These are phyloP conservation scores for Achlya flavicornis DNA, from an alignment of 2,888 invertebrate genomes.

Conservation along the genomic window DNA sequence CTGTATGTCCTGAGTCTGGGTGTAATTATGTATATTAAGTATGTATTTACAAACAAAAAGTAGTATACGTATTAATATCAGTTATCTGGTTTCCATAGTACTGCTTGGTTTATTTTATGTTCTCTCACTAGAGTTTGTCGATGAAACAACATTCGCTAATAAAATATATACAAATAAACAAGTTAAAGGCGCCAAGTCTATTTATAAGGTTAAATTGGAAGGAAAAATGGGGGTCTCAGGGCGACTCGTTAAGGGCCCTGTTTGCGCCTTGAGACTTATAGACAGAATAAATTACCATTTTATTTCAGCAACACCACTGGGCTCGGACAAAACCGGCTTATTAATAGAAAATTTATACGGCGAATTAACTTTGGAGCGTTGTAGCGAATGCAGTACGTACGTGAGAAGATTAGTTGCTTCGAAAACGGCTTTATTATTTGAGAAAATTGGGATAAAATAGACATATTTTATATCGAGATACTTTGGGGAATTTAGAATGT, in stretches of 20 bases:
- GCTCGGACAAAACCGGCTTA: constrained; percentile 47
- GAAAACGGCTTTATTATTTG: constrained; percentile 14
- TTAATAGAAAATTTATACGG: constrained; percentile 64
- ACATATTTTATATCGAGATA: background rate
- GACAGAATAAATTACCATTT: constrained; percentile 69
- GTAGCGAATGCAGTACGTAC: constrained; percentile 12
- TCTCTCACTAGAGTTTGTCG: background rate
- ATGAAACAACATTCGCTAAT: constrained; percentile 16
- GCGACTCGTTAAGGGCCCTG: constrained; percentile 57
- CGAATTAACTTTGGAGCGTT: constrained; percentile 37
- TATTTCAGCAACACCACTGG: constrained; percentile 42
- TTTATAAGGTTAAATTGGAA: constrained; percentile 63
- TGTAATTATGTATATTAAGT: too few relatives aligned
- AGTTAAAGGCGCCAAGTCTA: constrained; percentile 36
- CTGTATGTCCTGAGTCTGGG: too few relatives aligned
- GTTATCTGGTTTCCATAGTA: too few relatives aligned
- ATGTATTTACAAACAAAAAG: too few relatives aligned
- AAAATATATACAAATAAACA: constrained; percentile 40
- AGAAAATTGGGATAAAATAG: background rate
- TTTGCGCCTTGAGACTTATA: constrained; percentile 57
- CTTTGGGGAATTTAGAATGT: background rate
- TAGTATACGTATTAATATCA: too few relatives aligned
- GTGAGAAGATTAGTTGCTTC: constrained; percentile 30
- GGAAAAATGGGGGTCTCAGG: constrained; percentile 59
- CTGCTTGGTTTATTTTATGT: too few relatives aligned